Conservation (phyloP, 2,888 invertebrate species). For the Dusona sp. region DNA sequence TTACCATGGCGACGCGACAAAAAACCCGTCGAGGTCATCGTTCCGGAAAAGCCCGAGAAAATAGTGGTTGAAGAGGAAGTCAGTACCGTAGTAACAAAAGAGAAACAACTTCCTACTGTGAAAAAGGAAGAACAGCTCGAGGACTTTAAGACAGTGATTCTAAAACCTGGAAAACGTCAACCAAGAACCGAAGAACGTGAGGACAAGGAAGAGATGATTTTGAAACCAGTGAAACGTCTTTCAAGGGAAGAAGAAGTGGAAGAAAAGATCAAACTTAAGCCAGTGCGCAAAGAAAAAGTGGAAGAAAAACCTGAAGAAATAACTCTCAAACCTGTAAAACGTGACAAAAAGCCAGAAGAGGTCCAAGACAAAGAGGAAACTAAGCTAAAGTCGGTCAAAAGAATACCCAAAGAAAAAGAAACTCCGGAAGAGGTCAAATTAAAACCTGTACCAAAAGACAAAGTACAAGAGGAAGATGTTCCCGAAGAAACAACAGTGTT, state of each 20-base stretch:
- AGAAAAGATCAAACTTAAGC: constrained; percentile 77
- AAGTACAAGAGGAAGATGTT: constrained; percentile 58
- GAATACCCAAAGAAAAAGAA: constrained; percentile 80
- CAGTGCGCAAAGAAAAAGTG: constrained; percentile 76
- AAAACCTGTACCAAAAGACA: constrained; percentile 73
- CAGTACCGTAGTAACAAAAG: constrained; percentile 66
- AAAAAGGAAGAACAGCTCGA: constrained; percentile 75
- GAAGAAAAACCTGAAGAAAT: constrained; percentile 71
- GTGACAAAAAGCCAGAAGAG: constrained; percentile 75
- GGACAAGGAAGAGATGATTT: constrained; percentile 74
- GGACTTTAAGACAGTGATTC: constrained; percentile 70
- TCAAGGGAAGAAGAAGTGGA: constrained; percentile 75
- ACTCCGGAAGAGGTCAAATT: constrained; percentile 81
- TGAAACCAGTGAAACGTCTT: constrained; percentile 77
- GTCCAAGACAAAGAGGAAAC: constrained; percentile 72
- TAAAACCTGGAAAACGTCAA: constrained; percentile 71
- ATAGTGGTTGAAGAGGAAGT: constrained; percentile 55
- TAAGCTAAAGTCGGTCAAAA: constrained; percentile 71
- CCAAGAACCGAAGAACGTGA: constrained; percentile 75
- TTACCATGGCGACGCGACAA: constrained; percentile 77
- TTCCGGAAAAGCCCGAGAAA: constrained; percentile 61
- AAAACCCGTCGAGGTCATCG: constrained; percentile 70
- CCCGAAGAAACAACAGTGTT: neutral
- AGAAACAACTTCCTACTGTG: constrained; percentile 70
- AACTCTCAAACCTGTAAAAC: constrained; percentile 72